A percentile compares a stretch with the other conserved stretches of the same genome.
Evolutionary conservation across 2,888 invertebrate genomes (phyloP).

Genomic region (Parochlus steinenii): DNA sequence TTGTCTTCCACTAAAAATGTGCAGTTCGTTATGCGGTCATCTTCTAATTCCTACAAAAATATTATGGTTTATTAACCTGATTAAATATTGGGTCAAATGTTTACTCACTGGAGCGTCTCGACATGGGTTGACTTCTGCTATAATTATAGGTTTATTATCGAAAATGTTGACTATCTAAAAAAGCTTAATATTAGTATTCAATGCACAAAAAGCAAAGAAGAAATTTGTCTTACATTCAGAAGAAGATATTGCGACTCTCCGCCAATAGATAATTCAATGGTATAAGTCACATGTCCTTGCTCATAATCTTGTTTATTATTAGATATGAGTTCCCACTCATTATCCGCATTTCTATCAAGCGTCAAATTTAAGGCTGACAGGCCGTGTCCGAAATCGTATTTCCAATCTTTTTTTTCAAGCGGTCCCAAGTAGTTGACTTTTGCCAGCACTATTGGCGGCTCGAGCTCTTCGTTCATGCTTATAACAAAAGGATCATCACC

Average conservation of each 20-base stretch:
- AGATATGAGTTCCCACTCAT: constrained; percentile 5
- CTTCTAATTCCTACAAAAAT: constrained; percentile 25
- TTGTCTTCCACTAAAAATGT: constrained; percentile 26
- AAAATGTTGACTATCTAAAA: too few relatives aligned
- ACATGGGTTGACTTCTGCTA: constrained; percentile 31
- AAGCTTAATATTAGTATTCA: too few relatives aligned
- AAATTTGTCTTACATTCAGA: constrained; percentile 18
- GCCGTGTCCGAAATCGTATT: constrained; percentile 1
- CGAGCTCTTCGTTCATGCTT: constrained; percentile 18
- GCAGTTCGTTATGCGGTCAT: constrained; percentile 14
- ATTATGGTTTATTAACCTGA: constrained; percentile 4
- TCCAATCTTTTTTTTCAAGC: not conserved
- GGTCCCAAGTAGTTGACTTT: constrained; percentile 17
- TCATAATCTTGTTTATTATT: constrained; percentile 34
- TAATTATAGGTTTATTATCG: constrained; percentile 37
- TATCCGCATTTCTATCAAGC: not conserved
- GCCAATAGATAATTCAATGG: constrained; percentile 26
- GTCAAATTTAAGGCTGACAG: not conserved
- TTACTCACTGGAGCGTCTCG: constrained; percentile 17
- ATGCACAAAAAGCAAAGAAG: too few relatives aligned
- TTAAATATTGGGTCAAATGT: constrained; percentile 14
- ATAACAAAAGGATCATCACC: too few relatives aligned
- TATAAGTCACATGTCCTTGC: too few relatives aligned
- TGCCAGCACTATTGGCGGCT: constrained; percentile 16
- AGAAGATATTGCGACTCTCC: constrained; percentile 18